Base-by-base conservation (phyloP, 1,140 invertebrate genomes). In the Formica exsecta region DNA sequence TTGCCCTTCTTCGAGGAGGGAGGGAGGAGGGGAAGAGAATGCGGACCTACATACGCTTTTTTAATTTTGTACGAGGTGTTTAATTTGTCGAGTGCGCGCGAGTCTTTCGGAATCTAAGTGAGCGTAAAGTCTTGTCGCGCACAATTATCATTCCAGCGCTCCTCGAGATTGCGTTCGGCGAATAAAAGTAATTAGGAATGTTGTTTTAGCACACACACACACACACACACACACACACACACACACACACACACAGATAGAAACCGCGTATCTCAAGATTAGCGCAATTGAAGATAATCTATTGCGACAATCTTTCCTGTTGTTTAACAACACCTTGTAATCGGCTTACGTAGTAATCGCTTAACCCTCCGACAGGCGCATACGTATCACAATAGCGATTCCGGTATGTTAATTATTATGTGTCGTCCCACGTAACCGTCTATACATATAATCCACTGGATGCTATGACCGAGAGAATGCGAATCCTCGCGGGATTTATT, bases 301-400 rank as follows among this genome's bases (percentile, higher is more conserved):
- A 44, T 19, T n/a, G 22, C 5, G 13, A 54, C 66, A 13, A 73
- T 61, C 51, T 16, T 48, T 61, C 36, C 38, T 44, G 36, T 73
- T 71, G 32, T 81, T 48, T 38, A 32, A 73, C 25, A 73, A 32
- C 38, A 29, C n/a, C 66, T 70, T 22, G 65, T n/a, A 59, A 81
- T 66, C 59, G 61, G 44, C 48, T 80, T 38, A 19, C 76, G 44
- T 51, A 9, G 29, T 25, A 36, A 77, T 68, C 64, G 76, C 62
- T 54, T 22, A 38, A 11, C 44, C 44, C 29, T 36, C 36, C 32
- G 25, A 9, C 16, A 13, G 5, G 11, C 54, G n/a, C 44, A 41
- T 29, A 16, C 25, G 44, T 32, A 62, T 61, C 61, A 54, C 76
- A 79, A 68, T 25, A 66, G 11, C 64, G 48, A 62, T 41, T 11